Evolutionary conservation across 2,888 invertebrate species (phyloP).

Genomic region (Doris montereyensis): DNA sequence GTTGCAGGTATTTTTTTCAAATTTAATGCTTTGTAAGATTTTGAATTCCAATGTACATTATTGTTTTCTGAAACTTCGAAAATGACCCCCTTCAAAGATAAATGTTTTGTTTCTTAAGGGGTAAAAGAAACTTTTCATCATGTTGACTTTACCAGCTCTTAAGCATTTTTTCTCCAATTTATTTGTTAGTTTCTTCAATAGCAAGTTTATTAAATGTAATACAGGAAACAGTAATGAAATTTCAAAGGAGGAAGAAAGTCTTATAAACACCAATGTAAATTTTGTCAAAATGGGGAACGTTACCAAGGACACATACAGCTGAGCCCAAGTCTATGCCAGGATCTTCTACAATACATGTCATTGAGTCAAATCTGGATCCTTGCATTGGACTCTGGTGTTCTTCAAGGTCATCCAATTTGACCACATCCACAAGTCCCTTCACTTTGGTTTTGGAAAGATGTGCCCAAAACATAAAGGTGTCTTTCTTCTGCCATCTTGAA

Average conservation of each 20-base stretch:
- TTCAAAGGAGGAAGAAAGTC: neutral
- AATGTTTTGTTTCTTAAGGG: no score
- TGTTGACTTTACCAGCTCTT: no score
- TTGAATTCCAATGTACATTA: no score
- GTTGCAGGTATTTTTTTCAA: no score
- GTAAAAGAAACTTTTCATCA: no score
- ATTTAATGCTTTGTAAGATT: no score
- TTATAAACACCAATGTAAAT: neutral
- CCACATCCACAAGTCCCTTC: conserved; percentile 23
- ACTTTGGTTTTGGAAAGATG: neutral
- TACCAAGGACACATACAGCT: conserved; percentile 31
- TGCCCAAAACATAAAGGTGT: conserved; percentile 35
- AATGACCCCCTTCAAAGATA: no score
- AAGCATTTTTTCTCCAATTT: no score
- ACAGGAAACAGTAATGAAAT: neutral
- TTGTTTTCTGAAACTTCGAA: no score
- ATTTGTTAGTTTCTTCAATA: no score
- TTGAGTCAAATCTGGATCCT: conserved; percentile 22
- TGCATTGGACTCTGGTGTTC: neutral
- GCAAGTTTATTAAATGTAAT: neutral
- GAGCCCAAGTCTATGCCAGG: conserved; percentile 34
- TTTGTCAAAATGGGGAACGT: neutral
- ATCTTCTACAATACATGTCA: conserved; percentile 19
- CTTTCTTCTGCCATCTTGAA: neutral
- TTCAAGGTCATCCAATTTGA: neutral